These are phyloP conservation scores for Coturnix japonica DNA, from an alignment of 2,113 vertebrate genomes.

Conservation along the genomic window DNA sequence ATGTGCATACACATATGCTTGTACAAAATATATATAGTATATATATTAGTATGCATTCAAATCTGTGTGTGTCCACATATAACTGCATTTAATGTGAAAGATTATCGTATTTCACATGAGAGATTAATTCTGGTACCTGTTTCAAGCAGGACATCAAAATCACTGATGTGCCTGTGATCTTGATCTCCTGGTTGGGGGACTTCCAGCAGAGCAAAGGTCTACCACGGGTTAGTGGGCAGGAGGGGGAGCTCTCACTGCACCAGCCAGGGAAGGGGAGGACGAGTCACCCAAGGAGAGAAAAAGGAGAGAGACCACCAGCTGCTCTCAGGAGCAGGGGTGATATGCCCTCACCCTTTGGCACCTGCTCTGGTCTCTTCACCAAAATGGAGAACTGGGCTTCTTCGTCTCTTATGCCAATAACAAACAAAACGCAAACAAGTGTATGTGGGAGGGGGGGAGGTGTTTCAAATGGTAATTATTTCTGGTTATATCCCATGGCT, in stretches of 20 bases:
- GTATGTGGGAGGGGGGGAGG: too few relatives aligned
- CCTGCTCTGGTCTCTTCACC: neutral
- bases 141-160: neutral
- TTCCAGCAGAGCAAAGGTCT: neutral
- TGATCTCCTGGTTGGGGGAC: neutral
- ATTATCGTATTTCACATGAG: neutral
- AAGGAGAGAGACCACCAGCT: neutral
- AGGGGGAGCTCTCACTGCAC: conserved; percentile 55
- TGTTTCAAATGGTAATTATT: neutral
- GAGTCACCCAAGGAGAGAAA: neutral
- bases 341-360: neutral
- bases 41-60: neutral
- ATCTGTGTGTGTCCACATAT: neutral
- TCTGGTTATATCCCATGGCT: neutral
- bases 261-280: neutral
- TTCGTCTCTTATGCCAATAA: neutral
- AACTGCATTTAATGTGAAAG: neutral
- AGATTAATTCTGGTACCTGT: neutral
- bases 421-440: neutral
- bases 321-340: neutral
- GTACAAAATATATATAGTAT: neutral
- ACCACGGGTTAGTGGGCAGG: neutral
- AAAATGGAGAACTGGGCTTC: neutral
- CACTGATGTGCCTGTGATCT: neutral
- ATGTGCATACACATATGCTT: neutral